Conservation (phyloP, 2,888 invertebrate genomes). For the Heteropelma amictum region DNA sequence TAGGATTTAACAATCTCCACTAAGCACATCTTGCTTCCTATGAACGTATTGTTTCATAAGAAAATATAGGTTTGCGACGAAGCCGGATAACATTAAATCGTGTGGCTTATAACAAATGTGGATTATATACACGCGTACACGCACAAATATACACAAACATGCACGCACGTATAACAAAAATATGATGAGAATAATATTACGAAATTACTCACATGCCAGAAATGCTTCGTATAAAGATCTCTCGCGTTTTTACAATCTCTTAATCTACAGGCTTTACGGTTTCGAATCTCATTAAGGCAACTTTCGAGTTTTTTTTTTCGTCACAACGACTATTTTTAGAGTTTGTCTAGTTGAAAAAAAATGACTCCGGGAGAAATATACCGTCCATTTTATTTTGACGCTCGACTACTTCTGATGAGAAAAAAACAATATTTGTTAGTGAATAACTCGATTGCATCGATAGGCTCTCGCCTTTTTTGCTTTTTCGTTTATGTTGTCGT, state of each 20-base stretch:
- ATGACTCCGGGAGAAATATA: too few species aligned
- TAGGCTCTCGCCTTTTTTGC: background rate
- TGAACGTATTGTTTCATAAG: background rate
- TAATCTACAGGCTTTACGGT: constrained; percentile 8
- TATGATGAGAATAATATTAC: constrained; percentile 71
- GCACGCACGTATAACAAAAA: constrained; percentile 60
- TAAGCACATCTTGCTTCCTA: background rate
- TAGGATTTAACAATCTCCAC: background rate
- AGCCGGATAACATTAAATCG: constrained; percentile 72
- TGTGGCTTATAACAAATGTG: constrained; percentile 66
- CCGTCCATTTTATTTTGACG: too few species aligned
- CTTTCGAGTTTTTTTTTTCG: background rate
- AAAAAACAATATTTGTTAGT: too few species aligned
- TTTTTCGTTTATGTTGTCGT: background rate
- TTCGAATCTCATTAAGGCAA: constrained; percentile 7
- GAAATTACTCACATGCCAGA: constrained; percentile 50
- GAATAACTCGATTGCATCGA: too few species aligned
- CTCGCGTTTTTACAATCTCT: constrained; percentile 16
- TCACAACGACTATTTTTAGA: background rate
- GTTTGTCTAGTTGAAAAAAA: background rate
- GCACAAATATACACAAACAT: constrained; percentile 72
- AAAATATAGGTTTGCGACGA: constrained; percentile 56
- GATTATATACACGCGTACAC: constrained; percentile 70
- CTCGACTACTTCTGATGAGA: too few species aligned
- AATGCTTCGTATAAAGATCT: constrained; percentile 48